These are phyloP conservation scores for Puntigrus tetrazona DNA, from an alignment of 2,113 vertebrate species.

Conservation along the genomic window DNA sequence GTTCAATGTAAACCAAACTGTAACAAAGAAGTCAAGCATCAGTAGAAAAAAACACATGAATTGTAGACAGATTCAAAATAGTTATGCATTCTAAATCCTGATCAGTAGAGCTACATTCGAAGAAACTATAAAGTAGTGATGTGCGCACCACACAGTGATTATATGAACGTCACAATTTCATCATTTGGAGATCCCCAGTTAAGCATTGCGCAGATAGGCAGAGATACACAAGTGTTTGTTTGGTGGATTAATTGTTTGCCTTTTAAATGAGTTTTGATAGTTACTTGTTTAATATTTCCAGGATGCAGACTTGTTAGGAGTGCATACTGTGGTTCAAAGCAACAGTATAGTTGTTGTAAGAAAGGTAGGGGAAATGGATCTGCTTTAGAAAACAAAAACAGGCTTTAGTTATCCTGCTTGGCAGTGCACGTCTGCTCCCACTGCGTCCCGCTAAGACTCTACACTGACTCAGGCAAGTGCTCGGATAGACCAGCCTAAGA, in stretches of 20 bases:
- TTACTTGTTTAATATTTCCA: slow-evolving; percentile 72
- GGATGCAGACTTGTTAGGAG: slow-evolving; percentile 66
- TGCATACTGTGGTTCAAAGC: slow-evolving; percentile 66
- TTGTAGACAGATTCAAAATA: neutral
- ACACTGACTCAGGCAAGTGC: neutral
- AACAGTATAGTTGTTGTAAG: slow-evolving; percentile 65
- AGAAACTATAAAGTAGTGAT: neutral
- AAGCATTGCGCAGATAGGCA: neutral
- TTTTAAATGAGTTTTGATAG: slow-evolving; percentile 67
- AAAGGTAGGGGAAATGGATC: neutral
- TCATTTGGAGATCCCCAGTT: neutral
- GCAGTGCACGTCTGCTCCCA: slow-evolving; percentile 43
- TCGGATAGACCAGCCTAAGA: neutral
- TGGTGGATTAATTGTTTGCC: slow-evolving; percentile 69
- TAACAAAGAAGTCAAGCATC: neutral
- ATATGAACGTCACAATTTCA: neutral
- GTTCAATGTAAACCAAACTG: too few species aligned
- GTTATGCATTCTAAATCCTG: neutral
- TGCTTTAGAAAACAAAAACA: slow-evolving; percentile 67
- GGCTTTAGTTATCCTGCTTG: slow-evolving; percentile 71
- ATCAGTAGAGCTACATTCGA: neutral
- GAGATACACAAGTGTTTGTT: neutral
- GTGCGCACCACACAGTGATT: neutral
- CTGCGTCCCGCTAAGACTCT: neutral
- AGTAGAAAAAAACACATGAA: neutral